Conservation (phyloP, 2,113 vertebrate genomes). For the Ramphastos sulfuratus region DNA sequence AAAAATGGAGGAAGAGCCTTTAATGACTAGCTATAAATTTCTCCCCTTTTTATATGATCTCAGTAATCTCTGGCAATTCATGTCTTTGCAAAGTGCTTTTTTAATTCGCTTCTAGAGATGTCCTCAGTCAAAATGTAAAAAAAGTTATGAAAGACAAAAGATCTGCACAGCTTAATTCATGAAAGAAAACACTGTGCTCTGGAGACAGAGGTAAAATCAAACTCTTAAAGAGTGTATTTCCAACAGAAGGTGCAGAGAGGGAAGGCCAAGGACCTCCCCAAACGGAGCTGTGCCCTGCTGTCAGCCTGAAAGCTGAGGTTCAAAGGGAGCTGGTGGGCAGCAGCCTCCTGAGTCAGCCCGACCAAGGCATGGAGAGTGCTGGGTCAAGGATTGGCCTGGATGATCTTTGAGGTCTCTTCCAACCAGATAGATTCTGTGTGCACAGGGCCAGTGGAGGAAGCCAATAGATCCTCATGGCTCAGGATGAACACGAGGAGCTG, state of each 20-base stretch:
- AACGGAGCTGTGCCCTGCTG: neutral
- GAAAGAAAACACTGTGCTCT: neutral
- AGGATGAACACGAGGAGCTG: neutral
- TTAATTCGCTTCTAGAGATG: conserved; percentile 40
- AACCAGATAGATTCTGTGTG: too few relatives aligned
- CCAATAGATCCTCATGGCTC: neutral
- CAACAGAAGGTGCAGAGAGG: neutral
- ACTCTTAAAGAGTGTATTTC: neutral
- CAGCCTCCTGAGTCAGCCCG: neutral
- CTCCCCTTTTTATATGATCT: conserved; percentile 35
- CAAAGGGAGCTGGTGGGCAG: neutral
- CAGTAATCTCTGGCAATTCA: conserved; percentile 44
- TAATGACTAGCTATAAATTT: conserved; percentile 45
- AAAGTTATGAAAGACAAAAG: conserved; percentile 35
- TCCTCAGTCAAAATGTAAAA: conserved; percentile 33
- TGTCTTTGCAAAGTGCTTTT: conserved; percentile 49
- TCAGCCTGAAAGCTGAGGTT: accelerated
- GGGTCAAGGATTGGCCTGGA: too few relatives aligned
- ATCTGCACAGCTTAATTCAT: neutral
- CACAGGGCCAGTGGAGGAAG: neutral
- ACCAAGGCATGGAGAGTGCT: neutral
- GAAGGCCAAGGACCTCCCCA: neutral
- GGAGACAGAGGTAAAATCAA: neutral
- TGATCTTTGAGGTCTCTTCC: too few relatives aligned
- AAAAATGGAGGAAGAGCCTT: conserved; percentile 23